Conservation (phyloP, 1,140 invertebrate species). For the Neodiprion lecontei region DNA sequence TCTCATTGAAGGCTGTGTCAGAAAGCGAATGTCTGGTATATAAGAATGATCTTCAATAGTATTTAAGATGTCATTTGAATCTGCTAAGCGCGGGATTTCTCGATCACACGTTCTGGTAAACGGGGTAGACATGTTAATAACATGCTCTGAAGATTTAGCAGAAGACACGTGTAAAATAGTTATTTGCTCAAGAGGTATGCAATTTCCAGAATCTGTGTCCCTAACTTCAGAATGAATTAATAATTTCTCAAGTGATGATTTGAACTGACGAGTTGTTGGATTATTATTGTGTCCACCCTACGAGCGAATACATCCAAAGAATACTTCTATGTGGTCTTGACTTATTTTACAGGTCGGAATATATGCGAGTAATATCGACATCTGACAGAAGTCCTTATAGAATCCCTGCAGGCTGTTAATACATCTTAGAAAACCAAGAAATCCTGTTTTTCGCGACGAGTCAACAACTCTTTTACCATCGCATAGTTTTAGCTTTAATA, state of each 20-base stretch:
- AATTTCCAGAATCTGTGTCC: background rate
- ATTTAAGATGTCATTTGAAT: background rate
- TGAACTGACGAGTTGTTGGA: slow-evolving; percentile 24
- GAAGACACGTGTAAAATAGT: background rate
- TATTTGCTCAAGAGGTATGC: background rate
- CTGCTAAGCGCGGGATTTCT: background rate
- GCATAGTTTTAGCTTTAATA: background rate
- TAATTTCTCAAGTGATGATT: slow-evolving; percentile 20
- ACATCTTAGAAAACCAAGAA: slow-evolving; percentile 8
- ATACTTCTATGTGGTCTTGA: too few relatives aligned
- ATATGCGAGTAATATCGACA: too few relatives aligned
- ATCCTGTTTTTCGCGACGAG: background rate
- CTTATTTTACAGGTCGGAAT: too few relatives aligned
- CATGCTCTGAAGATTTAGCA: background rate
- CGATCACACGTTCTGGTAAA: background rate
- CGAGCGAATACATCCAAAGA: slow-evolving; percentile 3
- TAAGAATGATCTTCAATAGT: background rate
- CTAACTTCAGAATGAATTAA: slow-evolving; percentile 8
- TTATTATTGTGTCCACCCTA: background rate
- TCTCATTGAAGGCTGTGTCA: background rate
- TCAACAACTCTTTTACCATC: background rate
- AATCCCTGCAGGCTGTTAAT: background rate
- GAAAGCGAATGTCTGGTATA: background rate
- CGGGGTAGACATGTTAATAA: background rate
- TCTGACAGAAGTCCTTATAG: slow-evolving; percentile 5